phyloP scores from a whole-genome alignment of 1,140 invertebrate genomes.

The Colletes gigas region DNA sequence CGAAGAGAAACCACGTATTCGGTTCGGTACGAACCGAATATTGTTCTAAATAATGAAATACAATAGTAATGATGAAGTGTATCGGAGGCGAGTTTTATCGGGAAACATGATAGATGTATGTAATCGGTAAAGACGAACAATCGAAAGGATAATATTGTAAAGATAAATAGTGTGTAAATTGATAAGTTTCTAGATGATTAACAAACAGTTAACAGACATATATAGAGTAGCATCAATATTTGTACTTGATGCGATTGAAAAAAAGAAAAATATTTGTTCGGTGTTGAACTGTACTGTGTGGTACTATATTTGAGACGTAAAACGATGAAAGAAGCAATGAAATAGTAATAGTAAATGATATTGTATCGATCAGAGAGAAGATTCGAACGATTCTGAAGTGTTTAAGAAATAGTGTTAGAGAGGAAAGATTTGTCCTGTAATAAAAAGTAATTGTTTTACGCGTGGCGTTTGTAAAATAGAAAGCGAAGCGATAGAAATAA shows the following conservation, averaged over 20 bases:
- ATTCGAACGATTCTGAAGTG: neutral
- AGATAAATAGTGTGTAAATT: constrained; percentile 7
- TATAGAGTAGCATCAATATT: neutral
- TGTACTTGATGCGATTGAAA: neutral
- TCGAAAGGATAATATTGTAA: neutral
- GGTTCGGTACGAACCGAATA: too few relatives aligned
- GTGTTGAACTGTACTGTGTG: neutral
- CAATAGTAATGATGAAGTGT: too few relatives aligned
- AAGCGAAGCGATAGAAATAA: constrained; percentile 41
- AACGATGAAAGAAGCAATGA: neutral
- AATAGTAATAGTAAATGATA: neutral
- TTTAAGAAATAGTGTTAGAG: neutral
- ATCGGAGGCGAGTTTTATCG: too few relatives aligned
- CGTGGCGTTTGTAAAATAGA: constrained; percentile 7
- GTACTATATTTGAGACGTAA: neutral
- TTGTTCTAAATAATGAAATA: too few relatives aligned
- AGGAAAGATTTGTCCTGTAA: constrained; percentile 27
- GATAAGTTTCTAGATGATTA: constrained; percentile 1
- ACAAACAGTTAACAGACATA: neutral
- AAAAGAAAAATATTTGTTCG: neutral
- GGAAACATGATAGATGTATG: neutral
- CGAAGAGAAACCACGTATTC: too few relatives aligned
- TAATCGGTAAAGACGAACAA: neutral
- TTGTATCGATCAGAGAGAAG: constrained; percentile 15
- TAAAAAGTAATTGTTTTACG: constrained; percentile 33